phyloP scores from a whole-genome alignment of 2,888 invertebrate genomes.

The Iphiclides podalirius region DNA sequence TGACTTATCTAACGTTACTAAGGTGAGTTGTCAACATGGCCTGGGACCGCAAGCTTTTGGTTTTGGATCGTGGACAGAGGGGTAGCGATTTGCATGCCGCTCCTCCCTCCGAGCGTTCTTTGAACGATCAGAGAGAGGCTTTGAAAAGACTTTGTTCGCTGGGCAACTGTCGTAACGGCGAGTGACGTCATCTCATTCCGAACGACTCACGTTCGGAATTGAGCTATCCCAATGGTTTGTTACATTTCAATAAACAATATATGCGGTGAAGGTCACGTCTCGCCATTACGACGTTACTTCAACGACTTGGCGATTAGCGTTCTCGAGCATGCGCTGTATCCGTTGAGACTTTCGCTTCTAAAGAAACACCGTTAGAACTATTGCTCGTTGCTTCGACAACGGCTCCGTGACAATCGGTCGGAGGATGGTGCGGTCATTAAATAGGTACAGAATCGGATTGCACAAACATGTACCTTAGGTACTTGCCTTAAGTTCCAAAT shows the following conservation, averaged over 20 bases:
- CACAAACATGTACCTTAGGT: constrained; percentile 20
- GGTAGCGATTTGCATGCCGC: constrained; percentile 28
- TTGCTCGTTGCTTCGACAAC: constrained; percentile 46
- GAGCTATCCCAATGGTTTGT: too few species aligned
- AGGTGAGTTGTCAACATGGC: constrained; percentile 65
- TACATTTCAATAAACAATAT: not conserved
- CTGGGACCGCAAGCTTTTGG: constrained; percentile 71
- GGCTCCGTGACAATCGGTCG: constrained; percentile 62
- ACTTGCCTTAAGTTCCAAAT: constrained; percentile 14
- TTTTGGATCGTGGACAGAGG: constrained; percentile 59
- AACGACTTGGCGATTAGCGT: constrained; percentile 62
- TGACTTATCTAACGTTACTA: constrained; percentile 9
- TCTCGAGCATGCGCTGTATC: constrained; percentile 77
- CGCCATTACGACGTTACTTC: constrained; percentile 1
- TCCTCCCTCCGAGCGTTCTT: constrained; percentile 18
- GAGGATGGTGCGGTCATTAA: constrained; percentile 74
- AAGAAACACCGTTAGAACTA: constrained; percentile 39
- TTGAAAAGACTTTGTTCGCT: constrained; percentile 48
- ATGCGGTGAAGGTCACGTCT: not conserved
- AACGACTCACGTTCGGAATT: not conserved
- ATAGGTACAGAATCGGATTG: constrained; percentile 38
- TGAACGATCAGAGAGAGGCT: constrained; percentile 42
- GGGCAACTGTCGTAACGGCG: constrained; percentile 4
- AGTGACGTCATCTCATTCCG: constrained; percentile 10
- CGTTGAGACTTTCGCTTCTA: constrained; percentile 73